phyloP scores from a whole-genome alignment of 2,888 invertebrate genomes.

The Lasioglossum figueresi region DNA sequence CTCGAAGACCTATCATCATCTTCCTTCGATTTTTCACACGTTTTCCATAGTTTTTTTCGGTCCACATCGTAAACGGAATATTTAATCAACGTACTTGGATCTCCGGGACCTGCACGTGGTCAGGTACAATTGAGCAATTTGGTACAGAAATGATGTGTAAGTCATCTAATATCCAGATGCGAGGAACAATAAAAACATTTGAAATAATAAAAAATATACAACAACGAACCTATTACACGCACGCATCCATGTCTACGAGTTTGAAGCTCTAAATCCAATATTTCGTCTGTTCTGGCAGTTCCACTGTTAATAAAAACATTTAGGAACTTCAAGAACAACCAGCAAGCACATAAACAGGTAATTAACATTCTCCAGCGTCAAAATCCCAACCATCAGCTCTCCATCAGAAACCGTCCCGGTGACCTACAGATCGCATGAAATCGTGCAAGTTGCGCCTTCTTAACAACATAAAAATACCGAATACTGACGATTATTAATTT shows the following conservation, averaged over 20 bases:
- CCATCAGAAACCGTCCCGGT: background rate
- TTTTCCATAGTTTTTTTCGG: background rate
- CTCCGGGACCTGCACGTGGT: background rate
- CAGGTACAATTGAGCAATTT: background rate
- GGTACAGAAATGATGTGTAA: background rate
- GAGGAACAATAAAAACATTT: no score
- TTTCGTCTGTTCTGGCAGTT: no score
- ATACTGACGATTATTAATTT: background rate
- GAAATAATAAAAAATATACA: no score
- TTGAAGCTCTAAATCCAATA: no score
- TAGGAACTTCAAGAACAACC: background rate
- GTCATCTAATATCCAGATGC: background rate
- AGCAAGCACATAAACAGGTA: background rate
- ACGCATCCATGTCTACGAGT: no score
- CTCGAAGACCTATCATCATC: background rate
- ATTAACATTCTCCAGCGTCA: background rate
- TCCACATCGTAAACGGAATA: background rate
- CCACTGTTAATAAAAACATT: background rate
- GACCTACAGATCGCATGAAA: background rate
- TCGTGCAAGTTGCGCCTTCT: background rate
- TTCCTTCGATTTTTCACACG: background rate
- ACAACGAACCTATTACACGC: no score
- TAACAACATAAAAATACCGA: background rate
- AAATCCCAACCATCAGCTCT: background rate
- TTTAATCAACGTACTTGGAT: background rate